Evolutionary conservation across 2,888 invertebrate species (phyloP), one percentile per base, ranked within the genome.

Genomic region (Tetragonisca angustula): DNA sequence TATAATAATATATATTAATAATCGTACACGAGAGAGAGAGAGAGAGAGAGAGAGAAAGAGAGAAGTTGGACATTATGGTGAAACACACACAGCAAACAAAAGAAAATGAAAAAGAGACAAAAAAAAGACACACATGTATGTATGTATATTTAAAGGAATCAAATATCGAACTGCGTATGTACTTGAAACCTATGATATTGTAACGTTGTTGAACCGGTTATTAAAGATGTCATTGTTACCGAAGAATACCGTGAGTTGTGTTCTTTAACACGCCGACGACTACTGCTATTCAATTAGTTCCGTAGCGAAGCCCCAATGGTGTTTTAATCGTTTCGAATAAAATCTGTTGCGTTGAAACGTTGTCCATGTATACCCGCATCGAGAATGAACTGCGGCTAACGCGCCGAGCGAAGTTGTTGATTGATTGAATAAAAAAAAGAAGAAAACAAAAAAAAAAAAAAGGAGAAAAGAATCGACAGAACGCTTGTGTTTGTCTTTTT

Each of bases 211-310:
- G 92, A 94, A 94, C 91, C 92, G 92, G 92, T 94, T 94, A 94
- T 94, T 94, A 94, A 94, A 94, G 91, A 94, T 93, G 93, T 94
- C 94, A 94, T 94, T 94, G 94, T 94, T 94, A 94, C 93, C 92
- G 92, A 94, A 94, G 90, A 91, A 92, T 92, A 92, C 86, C 76
- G 79, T 81, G 86, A 87, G 84, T 87, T 81, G 62, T 80, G 56
- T 61, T 86, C 75, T 64, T 73, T 86, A 67, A 68, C 49, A 65
- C 54, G 36, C 72, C 19, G n/a, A n/a, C 49, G 50, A 79, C 27
- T 27, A 27, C 62, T 64, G 15, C 36, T 59, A 43, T 13, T 11
- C 11, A 61, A 61, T 69, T 68, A 70, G 17, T 70, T 59, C 1
- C 19, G 43, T 71, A 65, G 21, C 36, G 15, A 32, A 62, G 6